phyloP scores from a whole-genome alignment of 2,797 vertebrate species.

The Choloepus didactylus region DNA sequence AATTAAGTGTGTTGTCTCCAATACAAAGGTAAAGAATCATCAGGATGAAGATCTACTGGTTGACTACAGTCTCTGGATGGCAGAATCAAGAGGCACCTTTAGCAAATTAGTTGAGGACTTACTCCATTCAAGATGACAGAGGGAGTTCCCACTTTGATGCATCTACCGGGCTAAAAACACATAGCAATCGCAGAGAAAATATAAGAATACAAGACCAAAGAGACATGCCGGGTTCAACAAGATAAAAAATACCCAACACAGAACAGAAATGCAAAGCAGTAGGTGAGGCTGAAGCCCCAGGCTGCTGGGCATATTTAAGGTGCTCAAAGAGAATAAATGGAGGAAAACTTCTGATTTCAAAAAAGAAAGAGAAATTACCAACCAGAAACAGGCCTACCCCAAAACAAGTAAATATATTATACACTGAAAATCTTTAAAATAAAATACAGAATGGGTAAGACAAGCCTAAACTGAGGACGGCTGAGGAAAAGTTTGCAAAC shows the following conservation, averaged over 20 bases:
- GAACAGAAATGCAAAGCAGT: not conserved
- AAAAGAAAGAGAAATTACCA: constrained; percentile 53
- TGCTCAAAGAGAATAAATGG: constrained; percentile 21
- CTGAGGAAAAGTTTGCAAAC: not conserved
- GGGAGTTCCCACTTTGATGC: constrained; percentile 2
- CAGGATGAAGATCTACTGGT: not conserved
- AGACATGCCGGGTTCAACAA: constrained; percentile 36
- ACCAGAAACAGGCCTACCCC: not conserved
- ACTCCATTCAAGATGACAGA: not conserved
- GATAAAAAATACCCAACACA: constrained; percentile 14
- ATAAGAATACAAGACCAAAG: not conserved
- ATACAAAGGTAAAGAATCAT: too few species aligned
- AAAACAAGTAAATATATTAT: constrained; percentile 5
- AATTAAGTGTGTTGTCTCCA: not conserved
- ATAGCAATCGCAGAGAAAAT: not conserved
- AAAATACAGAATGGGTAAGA: constrained; percentile 14
- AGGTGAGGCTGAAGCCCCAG: not conserved
- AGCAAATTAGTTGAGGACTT: constrained; percentile 48
- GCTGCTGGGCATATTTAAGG: constrained; percentile 25
- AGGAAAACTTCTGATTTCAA: constrained; percentile 41
- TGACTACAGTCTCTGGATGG: not conserved
- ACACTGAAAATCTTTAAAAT: constrained; percentile 53
- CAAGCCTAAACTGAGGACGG: not conserved
- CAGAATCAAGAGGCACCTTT: not conserved
- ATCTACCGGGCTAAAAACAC: constrained; percentile 2